Base-by-base conservation (phyloP, 2,888 invertebrate genomes). In the Autographa gamma region DNA sequence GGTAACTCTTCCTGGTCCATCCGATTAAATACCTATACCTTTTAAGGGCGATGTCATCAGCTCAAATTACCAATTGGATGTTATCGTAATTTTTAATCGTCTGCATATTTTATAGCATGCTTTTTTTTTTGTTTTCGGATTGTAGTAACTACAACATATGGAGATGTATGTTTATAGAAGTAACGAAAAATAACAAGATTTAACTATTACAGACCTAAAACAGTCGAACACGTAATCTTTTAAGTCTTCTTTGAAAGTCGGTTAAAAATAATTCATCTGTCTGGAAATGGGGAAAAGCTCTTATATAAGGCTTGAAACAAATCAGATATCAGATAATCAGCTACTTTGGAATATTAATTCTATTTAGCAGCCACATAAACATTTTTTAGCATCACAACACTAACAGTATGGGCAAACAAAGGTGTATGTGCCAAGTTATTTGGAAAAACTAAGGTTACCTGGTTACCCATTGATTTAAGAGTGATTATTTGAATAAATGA, bases 1-100 rank as follows among this genome's bases (percentile, higher is more conserved):
- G 11, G 16, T 13, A 60, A 13, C 43, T 19, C 52, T 41, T 65
- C 25, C 52, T 69, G 19, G 13, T 43, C 1, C 34, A 38, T 38
- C 19, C 16, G 43, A 25, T 66, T 61, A 41, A 77, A 66, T 69
- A 43, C 13, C 31, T 63, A 66, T 3, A 41, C 76, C 70, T 25
- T 66, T 16, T 34, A 59, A 0, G 34, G 61, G 19, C 14, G 8
- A 31, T 61, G n/a, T 32, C 66, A 48, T 74, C 48, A 41, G 43
- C 63, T 34, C n/a, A 64, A 48, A 69, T 54, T 48, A 48, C 16
- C 0, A 9, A 6, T 25, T 31, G 11, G 48, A 9, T 0, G 5
- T 18, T 3, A 34, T 41, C 25, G 38, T 41, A 56, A 54, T 58
- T 56, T 56, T 56, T 34, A 62, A 54, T 63, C 0, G 18, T 48